A percentile compares a stretch with the other conserved stretches of the same genome.
phyloP scores from a whole-genome alignment of 2,113 vertebrate genomes.

The Mesoclemmys tuberculata region DNA sequence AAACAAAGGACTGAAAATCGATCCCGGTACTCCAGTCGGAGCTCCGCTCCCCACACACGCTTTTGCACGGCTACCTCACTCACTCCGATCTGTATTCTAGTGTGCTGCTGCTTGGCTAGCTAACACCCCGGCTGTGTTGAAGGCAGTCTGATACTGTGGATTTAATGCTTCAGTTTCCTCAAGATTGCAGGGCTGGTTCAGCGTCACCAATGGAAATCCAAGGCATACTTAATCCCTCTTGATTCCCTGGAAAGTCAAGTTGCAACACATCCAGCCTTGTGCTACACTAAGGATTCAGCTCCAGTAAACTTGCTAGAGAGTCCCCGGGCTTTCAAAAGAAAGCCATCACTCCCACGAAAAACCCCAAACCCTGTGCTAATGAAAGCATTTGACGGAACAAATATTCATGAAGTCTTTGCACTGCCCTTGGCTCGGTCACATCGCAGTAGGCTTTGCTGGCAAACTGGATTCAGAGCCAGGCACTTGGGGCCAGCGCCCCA shows the following conservation, averaged over 20 bases:
- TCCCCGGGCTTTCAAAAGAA: background rate
- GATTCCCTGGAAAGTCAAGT: background rate
- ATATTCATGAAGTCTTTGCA: fast-evolving
- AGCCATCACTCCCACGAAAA: background rate
- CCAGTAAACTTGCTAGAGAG: background rate
- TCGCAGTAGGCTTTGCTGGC: background rate
- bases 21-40: background rate
- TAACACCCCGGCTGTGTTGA: background rate
- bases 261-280: background rate
- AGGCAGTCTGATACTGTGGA: background rate
- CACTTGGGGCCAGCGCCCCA: background rate
- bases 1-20: background rate
- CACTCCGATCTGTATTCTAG: background rate
- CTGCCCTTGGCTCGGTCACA: background rate
- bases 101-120: background rate
- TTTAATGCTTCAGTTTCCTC: background rate
- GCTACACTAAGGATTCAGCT: background rate
- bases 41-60: background rate
- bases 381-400: background rate
- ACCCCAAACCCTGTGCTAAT: background rate
- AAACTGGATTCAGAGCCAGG: fast-evolving
- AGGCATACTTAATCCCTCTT: background rate
- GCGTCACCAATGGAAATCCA: background rate
- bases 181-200: background rate
- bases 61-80: background rate